phyloP scores from a whole-genome alignment of 2,888 invertebrate species.

The Julus scandinavius region DNA sequence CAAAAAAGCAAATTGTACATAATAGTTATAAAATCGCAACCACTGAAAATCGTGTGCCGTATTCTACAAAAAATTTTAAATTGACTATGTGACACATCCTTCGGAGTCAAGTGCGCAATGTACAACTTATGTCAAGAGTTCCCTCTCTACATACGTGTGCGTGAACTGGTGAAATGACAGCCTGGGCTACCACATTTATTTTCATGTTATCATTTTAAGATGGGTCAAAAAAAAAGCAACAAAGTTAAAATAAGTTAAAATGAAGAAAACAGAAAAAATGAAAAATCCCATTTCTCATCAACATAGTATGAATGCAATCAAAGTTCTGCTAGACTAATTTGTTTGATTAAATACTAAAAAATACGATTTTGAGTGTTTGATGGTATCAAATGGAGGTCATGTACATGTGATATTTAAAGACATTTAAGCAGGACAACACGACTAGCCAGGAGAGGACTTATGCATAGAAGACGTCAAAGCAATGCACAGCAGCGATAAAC shows the following conservation, averaged over 20 bases:
- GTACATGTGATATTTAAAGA: background rate
- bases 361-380: background rate
- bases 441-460: background rate
- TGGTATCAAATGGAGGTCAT: background rate
- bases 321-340: background rate
- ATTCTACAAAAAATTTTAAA: background rate
- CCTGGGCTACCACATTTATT: background rate
- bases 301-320: background rate
- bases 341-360: background rate
- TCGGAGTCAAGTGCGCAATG: background rate
- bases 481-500: background rate
- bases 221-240: background rate
- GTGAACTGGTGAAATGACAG: background rate
- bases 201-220: background rate
- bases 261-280: background rate
- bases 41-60: background rate
- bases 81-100: background rate
- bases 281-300: slow-evolving; percentile 39
- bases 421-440: background rate
- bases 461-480: background rate
- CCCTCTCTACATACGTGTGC: background rate
- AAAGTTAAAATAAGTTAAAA: background rate
- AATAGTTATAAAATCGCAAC: slow-evolving; percentile 2
- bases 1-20: background rate
- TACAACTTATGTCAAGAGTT: background rate